These are phyloP conservation scores for Circaetus gallicus DNA, from an alignment of 2,113 vertebrate species.

Conservation along the genomic window DNA sequence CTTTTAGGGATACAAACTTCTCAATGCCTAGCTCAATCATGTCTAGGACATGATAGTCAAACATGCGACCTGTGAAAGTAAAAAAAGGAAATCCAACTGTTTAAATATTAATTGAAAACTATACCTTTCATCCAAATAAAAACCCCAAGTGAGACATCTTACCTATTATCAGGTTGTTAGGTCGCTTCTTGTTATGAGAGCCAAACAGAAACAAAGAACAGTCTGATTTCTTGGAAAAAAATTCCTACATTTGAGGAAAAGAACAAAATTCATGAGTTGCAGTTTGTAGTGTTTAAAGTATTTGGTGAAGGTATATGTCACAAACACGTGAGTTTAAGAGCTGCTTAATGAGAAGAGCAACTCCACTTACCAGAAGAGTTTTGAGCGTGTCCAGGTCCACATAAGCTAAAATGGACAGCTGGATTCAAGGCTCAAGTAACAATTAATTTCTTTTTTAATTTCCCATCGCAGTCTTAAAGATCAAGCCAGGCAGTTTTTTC, in stretches of 20 bases:
- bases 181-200: constrained; percentile 97
- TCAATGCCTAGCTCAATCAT: constrained; percentile 96
- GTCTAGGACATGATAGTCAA: constrained; percentile 93
- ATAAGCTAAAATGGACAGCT: background rate
- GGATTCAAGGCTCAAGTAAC: background rate
- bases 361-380: background rate
- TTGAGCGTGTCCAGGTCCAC: background rate
- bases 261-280: background rate
- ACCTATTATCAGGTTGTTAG: constrained; percentile 94
- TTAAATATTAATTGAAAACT: background rate
- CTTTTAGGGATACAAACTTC: constrained; percentile 84
- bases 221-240: constrained; percentile 96
- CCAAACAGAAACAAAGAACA: constrained; percentile 96
- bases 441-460: background rate
- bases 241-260: constrained; percentile 79
- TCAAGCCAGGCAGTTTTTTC: background rate
- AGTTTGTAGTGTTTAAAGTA: background rate
- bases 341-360: background rate
- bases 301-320: background rate
- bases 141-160: background rate
- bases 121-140: background rate
- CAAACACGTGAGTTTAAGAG: background rate
- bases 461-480: background rate
- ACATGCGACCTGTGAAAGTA: constrained; percentile 85
- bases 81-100: background rate